A percentile compares a stretch with the other conserved stretches of the same genome.
Evolutionary conservation across 2,113 vertebrate species (phyloP).

Genomic region (Ornithorhynchus anatinus): DNA sequence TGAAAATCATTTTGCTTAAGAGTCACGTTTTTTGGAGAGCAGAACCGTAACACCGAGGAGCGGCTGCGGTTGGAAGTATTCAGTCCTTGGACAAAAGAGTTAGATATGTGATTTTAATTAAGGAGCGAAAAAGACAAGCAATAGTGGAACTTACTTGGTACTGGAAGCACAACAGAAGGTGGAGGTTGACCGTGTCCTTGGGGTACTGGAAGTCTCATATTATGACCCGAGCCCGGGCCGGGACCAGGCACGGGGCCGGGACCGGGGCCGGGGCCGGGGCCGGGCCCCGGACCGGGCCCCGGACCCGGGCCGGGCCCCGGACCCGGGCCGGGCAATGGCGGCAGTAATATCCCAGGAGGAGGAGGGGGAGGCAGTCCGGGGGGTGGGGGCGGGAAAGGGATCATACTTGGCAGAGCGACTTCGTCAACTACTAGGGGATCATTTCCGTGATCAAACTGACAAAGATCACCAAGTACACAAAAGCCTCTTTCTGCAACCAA

Average conservation of each 20-base stretch:
- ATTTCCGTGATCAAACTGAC: constrained; percentile 93
- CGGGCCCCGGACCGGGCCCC: constrained; percentile 69
- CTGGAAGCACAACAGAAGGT: constrained; percentile 88
- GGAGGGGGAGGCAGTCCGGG: constrained; percentile 76
- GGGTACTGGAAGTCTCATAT: constrained; percentile 81
- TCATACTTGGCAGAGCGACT: constrained; percentile 91
- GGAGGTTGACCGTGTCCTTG: constrained; percentile 83
- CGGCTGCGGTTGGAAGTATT: not conserved
- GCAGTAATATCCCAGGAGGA: constrained; percentile 80
- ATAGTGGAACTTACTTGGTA: constrained; percentile 78
- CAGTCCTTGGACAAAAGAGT: not conserved
- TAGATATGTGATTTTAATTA: not conserved
- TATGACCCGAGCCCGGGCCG: constrained; percentile 71
- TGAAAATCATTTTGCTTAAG: not conserved
- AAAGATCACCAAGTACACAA: constrained; percentile 95
- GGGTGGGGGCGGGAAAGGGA: constrained; percentile 93
- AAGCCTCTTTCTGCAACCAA: constrained; percentile 89
- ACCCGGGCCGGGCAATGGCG: constrained; percentile 75
- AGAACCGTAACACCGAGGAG: too few relatives aligned
- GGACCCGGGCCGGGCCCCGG: constrained; percentile 48
- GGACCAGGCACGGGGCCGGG: constrained; percentile 75
- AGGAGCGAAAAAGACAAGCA: not conserved
- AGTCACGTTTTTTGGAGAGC: too few relatives aligned
- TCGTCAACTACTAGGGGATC: constrained; percentile 94
- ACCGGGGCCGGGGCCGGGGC: constrained; percentile 70